Evolutionary conservation across 2,113 vertebrate species (phyloP).

Genomic region (Protobothrops flavoviridis): DNA sequence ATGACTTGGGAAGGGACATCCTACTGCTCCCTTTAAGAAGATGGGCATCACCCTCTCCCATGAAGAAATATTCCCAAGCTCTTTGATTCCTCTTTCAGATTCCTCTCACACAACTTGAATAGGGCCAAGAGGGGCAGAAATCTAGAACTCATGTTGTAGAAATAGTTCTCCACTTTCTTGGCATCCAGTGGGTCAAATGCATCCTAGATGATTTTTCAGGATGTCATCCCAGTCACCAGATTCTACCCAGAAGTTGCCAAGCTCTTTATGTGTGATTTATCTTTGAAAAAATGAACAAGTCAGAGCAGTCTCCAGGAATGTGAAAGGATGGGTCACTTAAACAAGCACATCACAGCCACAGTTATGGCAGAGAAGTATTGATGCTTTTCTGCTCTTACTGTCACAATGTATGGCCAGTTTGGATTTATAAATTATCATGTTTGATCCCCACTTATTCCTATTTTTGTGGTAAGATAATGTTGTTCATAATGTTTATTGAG

Average conservation of each 20-base stretch:
- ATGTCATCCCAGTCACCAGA: neutral
- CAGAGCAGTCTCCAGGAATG: neutral
- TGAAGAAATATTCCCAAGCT: no score
- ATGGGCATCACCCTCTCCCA: neutral
- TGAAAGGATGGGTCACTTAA: neutral
- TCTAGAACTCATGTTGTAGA: neutral
- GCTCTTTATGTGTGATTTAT: neutral
- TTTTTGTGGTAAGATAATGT: neutral
- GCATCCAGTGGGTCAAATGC: neutral
- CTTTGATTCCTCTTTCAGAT: no score
- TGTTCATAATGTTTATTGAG: neutral
- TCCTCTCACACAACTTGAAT: neutral
- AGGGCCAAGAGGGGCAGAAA: neutral
- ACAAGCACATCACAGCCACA: neutral
- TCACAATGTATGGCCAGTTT: neutral
- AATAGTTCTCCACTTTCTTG: neutral
- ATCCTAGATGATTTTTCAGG: neutral
- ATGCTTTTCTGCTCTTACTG: neutral
- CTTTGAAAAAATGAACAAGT: neutral
- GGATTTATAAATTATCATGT: neutral
- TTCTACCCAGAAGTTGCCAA: neutral
- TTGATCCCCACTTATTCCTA: neutral
- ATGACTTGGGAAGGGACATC: neutral
- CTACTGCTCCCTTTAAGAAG: neutral
- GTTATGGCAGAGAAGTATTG: neutral